These are phyloP conservation scores for Trypoxylus dichotomus DNA, from an alignment of 1,140 invertebrate species.

Conservation along the genomic window DNA sequence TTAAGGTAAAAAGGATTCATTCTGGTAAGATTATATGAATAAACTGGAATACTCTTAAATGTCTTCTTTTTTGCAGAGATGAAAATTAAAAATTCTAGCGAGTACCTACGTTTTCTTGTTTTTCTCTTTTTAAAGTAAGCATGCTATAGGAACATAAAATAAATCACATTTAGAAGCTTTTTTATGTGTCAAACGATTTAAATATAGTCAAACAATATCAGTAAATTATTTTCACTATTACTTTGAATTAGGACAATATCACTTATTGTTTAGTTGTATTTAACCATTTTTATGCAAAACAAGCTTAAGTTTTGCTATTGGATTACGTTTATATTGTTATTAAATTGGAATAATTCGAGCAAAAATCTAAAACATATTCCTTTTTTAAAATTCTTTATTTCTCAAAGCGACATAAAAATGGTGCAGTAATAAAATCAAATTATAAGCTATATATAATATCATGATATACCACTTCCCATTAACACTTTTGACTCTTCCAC, in stretches of 20 bases:
- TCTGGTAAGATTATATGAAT: neutral
- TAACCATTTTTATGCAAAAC: too few relatives aligned
- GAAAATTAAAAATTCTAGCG: conserved; percentile 11
- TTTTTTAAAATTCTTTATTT: conserved; percentile 4
- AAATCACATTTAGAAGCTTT: conserved; percentile 25
- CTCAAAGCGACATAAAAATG: conserved; percentile 2
- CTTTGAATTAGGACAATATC: neutral
- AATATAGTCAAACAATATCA: conserved; percentile 28
- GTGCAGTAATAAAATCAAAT: neutral
- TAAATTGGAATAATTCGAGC: neutral
- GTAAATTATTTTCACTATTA: conserved; percentile 8
- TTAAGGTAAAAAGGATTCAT: neutral
- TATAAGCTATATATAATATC: neutral
- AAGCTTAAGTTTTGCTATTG: too few relatives aligned
- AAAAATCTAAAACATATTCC: neutral
- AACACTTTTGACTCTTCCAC: neutral
- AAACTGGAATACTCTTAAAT: conserved; percentile 11
- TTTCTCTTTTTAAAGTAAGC: conserved; percentile 54
- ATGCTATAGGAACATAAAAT: conserved; percentile 46
- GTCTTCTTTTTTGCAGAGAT: conserved; percentile 14
- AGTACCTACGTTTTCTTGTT: conserved; percentile 51
- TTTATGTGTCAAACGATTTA: neutral
- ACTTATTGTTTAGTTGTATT: too few relatives aligned
- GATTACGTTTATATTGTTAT: too few relatives aligned
- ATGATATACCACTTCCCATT: neutral